These are phyloP conservation scores for Oligia strigilis DNA, from an alignment of 2,888 invertebrate species.

Conservation along the genomic window DNA sequence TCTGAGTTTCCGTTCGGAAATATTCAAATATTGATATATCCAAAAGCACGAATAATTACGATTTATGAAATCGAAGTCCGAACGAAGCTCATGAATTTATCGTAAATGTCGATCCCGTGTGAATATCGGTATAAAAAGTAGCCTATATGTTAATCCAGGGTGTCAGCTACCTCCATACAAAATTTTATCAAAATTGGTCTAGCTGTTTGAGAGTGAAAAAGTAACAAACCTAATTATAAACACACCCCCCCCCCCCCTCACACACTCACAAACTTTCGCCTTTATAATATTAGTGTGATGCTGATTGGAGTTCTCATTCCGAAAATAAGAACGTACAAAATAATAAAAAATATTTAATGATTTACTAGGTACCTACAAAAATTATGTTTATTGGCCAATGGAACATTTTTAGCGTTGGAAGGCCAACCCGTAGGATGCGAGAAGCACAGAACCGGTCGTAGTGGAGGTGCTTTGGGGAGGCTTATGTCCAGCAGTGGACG, in stretches of 20 bases:
- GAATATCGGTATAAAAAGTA: too few relatives aligned
- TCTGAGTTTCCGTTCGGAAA: background rate
- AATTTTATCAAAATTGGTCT: too few relatives aligned
- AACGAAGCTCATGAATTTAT: conserved; percentile 9
- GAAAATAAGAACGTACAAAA: background rate
- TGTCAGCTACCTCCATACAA: too few relatives aligned
- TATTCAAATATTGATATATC: conserved; percentile 26
- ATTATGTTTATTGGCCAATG: background rate
- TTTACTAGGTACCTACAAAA: background rate
- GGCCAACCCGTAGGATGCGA: background rate
- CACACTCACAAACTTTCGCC: too few relatives aligned
- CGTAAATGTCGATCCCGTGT: background rate
- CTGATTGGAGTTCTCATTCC: background rate
- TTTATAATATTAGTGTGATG: too few relatives aligned
- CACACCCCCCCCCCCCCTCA: too few relatives aligned
- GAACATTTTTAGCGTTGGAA: background rate
- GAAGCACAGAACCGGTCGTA: background rate
- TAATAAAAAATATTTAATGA: background rate
- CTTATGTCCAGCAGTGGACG: background rate
- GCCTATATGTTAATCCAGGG: too few relatives aligned
- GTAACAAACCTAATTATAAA: too few relatives aligned
- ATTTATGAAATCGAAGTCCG: conserved; percentile 10
- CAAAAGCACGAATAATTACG: conserved; percentile 21
- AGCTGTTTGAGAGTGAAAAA: too few relatives aligned
- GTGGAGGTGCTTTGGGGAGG: background rate